Base-by-base conservation (phyloP, 2,888 invertebrate species). In the Monopis laevigella region DNA sequence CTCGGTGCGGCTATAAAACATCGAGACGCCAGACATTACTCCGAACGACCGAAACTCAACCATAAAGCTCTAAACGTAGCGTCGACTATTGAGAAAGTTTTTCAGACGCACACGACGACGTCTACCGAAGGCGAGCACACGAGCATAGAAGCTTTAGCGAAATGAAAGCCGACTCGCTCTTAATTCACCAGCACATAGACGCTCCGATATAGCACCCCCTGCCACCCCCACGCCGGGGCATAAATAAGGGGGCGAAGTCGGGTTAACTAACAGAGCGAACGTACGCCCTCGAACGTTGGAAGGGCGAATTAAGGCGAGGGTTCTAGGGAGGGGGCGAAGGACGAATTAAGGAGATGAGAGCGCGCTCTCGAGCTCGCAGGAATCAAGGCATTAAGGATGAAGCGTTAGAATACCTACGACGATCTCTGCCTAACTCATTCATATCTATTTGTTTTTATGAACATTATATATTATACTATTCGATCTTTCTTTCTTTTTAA, bases 131-230 rank as follows among this genome's bases (percentile, higher is more conserved):
- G 29, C 29, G 51, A 38, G 48, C 55, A 80, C 78, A 78, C 80
- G 67, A 75, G 69, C 74, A 68, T 73, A 65, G 64, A 65, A 75
- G 78, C 75, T 80, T 77, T 78, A 73, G 75, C 72, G 67, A 78
- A 78, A 80, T 80, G 80, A 78, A 78, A 78, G 78, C 77, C 75
- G 75, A 75, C 66, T 74, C 78, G 74, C 77, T 80, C 77, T 77
- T 78, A 78, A 78, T 78, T 77, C 77, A 80, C 78, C 64, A 68
- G 56, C 62, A 78, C 78, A 75, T 62, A 61, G 67, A 64, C 59
- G 58, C 55, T 54, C 57, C 58, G 72, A 68, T 67, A 54, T 51
- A 55, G 56, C 54, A 51, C 62, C 55, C 64, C 65, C 62, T 28
- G 18, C 32, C 40, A 12, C 40, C 54, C 51, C 62, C 54, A 63